A percentile compares a stretch with the other conserved stretches of the same genome.
Conservation (phyloP, 64 coral and sea anemone species). For the Montipora efflorescens region DNA sequence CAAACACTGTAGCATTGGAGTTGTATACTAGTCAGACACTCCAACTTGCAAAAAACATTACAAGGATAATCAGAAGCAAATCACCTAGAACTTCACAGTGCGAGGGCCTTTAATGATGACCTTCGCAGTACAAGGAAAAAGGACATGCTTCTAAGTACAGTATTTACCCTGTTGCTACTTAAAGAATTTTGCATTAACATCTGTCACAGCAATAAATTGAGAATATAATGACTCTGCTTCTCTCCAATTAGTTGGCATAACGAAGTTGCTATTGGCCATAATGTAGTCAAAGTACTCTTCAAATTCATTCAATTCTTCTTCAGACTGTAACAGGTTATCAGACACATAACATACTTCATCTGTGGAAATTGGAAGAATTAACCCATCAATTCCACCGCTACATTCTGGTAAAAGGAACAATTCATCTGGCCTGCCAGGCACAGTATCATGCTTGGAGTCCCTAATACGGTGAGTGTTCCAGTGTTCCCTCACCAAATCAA, state of each 20-base stretch:
- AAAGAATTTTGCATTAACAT: neutral
- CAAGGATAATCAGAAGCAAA: neutral
- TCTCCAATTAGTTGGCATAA: constrained; percentile 29
- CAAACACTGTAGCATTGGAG: neutral
- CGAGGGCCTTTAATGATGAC: too few species aligned
- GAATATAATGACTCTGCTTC: constrained; percentile 30
- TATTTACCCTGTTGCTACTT: too few species aligned
- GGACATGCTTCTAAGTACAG: too few species aligned
- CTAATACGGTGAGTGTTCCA: constrained; percentile 50
- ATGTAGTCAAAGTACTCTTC: constrained; percentile 49
- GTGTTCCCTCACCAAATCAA: constrained; percentile 41
- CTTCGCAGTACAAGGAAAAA: too few species aligned
- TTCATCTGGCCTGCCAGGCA: constrained; percentile 23
- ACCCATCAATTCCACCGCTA: constrained; percentile 40
- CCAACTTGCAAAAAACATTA: neutral
- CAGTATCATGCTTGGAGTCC: constrained; percentile 29
- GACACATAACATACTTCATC: constrained; percentile 7
- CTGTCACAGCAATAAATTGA: constrained; percentile 10
- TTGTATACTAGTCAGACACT: neutral
- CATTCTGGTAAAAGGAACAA: constrained; percentile 44
- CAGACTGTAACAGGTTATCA: constrained; percentile 17
- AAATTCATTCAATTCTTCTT: constrained; percentile 44
- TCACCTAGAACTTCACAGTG: neutral
- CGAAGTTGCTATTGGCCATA: constrained; percentile 18
- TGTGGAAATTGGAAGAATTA: constrained; percentile 20